Base-by-base conservation (phyloP, 2,113 vertebrate species). In the Laticauda colubrina region DNA sequence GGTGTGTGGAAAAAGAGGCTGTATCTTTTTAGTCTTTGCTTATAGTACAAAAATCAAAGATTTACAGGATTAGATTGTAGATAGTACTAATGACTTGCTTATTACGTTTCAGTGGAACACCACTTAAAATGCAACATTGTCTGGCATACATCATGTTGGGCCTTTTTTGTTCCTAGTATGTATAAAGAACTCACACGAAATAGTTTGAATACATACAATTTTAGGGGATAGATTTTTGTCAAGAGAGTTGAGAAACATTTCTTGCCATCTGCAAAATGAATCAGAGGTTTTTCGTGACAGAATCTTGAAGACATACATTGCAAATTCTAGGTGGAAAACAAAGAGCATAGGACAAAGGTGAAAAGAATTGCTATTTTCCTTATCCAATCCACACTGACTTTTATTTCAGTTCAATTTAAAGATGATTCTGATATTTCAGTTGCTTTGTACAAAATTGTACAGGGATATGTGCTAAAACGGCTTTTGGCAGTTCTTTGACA, bases 331-430 rank as follows among this genome's bases (percentile, higher is more conserved):
- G n/a, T 89, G 87, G 94, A 24, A 56, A 26, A 95, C 59, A 34
- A 56, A 54, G 89, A 59, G 94, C 94, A 48, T 56, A 54, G 39
- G 89, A 51, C 59, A 93, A 43, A 87, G 85, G 59, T 59, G 85
- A 43, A 45, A 90, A 90, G 93, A 34, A 59, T 91, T 93, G 43
- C 3, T n/a, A 54, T 59, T 48, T 34, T 85, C 93, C 20, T 24
- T 88, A 92, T 95, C 43, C 81, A 95, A 87, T 10, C 89, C 91
- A 2, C 89, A 54, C 23, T 91, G 86, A 90, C 9, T 91, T 90
- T 91, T 92, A 95, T 57, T 87, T 93, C 93, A 95, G 94, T 95
- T 87, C 93, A 59, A 90, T 96, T 93, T 93, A 94, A 95, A 94
- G 92, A 95, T 95, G 57, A 85, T 95, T 54, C 94, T 90, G 34